Percentiles rank a stretch among this genome's conserved stretches.
Conservation (phyloP, 2,797 vertebrate species). For the Sebastes oblongus region DNA sequence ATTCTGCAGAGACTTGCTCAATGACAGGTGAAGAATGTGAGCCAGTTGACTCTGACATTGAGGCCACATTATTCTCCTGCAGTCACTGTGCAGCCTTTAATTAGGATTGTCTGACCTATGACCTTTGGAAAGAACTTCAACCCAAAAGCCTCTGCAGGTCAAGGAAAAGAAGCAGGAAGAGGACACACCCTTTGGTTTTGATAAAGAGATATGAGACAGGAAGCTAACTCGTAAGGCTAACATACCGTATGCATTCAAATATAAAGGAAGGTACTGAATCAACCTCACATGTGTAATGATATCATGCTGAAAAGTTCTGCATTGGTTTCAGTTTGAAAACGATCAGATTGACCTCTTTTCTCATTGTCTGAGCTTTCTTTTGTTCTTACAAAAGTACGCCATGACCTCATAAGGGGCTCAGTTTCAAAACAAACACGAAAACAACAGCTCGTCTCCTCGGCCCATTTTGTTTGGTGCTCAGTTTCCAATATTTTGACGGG, state of each 20-base stretch:
- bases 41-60: conserved; percentile 62
- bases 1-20: conserved; percentile 74
- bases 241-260: background rate
- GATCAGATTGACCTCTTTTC: conserved; percentile 24
- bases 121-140: conserved; percentile 62
- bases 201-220: background rate
- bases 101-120: conserved; percentile 72
- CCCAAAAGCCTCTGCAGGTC: conserved; percentile 38
- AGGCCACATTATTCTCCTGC: conserved; percentile 70
- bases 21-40: conserved; percentile 69
- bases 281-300: background rate
- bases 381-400: conserved; percentile 18
- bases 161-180: conserved; percentile 32
- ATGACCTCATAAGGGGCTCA: conserved; percentile 19
- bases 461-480: conserved; percentile 1
- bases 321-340: background rate
- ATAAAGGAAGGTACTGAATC: background rate
- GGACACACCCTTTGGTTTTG: conserved; percentile 9
- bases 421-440: conserved; percentile 37
- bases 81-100: conserved; percentile 74
- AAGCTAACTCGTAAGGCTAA: conserved; percentile 1
- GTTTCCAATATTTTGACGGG: conserved; percentile 12
- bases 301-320: background rate
- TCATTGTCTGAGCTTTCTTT: conserved; percentile 15
- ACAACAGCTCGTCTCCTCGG: background rate